Evolutionary conservation across 2,888 invertebrate species (phyloP).

Genomic region (Heteromyza rotundicornis): DNA sequence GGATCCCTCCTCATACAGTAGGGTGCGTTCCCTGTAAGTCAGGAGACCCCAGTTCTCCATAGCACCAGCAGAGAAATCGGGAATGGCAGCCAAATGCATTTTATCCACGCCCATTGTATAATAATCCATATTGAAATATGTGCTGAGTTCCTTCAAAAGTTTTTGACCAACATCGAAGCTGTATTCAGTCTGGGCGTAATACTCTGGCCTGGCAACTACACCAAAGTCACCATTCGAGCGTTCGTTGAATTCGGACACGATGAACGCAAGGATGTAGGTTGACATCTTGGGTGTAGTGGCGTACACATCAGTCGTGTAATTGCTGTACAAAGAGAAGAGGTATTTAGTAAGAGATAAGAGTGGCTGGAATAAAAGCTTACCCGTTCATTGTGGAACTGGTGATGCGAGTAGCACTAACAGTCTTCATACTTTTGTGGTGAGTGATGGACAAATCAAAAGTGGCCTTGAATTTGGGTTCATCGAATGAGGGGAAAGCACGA

Average conservation of each 20-base stretch:
- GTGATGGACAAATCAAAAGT: constrained; percentile 65
- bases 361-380: constrained; percentile 40
- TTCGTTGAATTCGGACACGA: constrained; percentile 69
- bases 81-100: constrained; percentile 82
- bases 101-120: constrained; percentile 69
- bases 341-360: not conserved
- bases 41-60: constrained; percentile 94
- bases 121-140: constrained; percentile 68
- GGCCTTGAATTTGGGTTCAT: constrained; percentile 77
- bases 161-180: constrained; percentile 69
- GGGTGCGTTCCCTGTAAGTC: constrained; percentile 76
- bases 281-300: constrained; percentile 71
- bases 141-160: constrained; percentile 64
- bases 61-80: constrained; percentile 83
- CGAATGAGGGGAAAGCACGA: constrained; percentile 79
- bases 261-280: constrained; percentile 80
- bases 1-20: constrained; percentile 70
- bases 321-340: too few relatives aligned
- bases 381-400: constrained; percentile 17
- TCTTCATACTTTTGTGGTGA: constrained; percentile 50
- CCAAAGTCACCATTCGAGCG: constrained; percentile 50
- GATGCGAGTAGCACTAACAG: constrained; percentile 47
- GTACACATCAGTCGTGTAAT: constrained; percentile 45
- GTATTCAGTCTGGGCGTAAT: constrained; percentile 71
- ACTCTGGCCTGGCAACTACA: constrained; percentile 74